Evolutionary conservation across 2,797 vertebrate genomes (phyloP).

Genomic region (Mormyrops attenuatus): DNA sequence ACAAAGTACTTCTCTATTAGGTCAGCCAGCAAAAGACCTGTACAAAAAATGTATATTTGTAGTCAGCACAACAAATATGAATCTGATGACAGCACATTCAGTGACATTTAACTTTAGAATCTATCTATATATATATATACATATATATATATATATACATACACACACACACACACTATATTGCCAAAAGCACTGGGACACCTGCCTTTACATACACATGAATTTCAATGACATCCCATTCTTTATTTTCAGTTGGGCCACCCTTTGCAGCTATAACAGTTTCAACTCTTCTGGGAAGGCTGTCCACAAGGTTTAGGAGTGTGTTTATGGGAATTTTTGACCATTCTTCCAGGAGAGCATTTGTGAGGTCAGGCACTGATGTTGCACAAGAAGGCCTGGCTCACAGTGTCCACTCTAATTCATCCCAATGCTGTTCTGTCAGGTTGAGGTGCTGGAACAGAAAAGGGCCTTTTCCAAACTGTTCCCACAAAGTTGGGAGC

Average conservation of each 20-base stretch:
- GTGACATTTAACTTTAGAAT: not conserved
- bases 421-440: not conserved
- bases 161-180: not conserved
- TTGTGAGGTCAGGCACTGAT: not conserved
- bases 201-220: not conserved
- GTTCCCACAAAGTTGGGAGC: no score
- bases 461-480: not conserved
- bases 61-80: not conserved
- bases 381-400: not conserved
- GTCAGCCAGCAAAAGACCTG: slow-evolving; percentile 82
- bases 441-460: not conserved
- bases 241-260: not conserved
- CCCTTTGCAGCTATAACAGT: not conserved
- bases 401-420: not conserved
- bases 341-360: not conserved
- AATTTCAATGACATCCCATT: not conserved
- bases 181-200: not conserved
- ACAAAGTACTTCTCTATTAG: slow-evolving; percentile 92
- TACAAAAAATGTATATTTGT: slow-evolving; percentile 20
- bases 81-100: not conserved
- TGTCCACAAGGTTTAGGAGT: not conserved
- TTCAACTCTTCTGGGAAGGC: not conserved
- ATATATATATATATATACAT: not conserved
- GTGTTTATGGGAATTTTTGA: not conserved
- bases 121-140: not conserved